phyloP scores from a whole-genome alignment of 2,113 vertebrate species.

The Xiphophorus couchianus region DNA sequence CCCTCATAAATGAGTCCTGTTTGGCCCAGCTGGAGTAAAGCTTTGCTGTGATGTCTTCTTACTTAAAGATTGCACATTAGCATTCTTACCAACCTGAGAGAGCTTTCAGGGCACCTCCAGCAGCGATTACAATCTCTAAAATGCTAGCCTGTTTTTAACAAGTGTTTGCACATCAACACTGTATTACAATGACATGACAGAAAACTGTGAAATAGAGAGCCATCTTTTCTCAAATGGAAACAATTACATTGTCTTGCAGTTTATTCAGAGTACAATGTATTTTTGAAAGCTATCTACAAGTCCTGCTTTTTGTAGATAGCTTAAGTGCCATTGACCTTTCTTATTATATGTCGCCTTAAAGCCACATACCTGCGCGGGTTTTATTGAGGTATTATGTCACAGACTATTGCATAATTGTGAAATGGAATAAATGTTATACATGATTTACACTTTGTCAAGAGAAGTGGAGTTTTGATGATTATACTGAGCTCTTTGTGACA shows the following conservation, averaged over 20 bases:
- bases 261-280: slow-evolving; percentile 8
- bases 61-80: slow-evolving; percentile 44
- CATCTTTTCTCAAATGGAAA: slow-evolving; percentile 12
- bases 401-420: not conserved
- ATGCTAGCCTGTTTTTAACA: slow-evolving; percentile 23
- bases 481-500: too few species aligned
- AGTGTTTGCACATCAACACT: slow-evolving; percentile 29
- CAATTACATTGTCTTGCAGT: not conserved
- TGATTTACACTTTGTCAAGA: too few species aligned
- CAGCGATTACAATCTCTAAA: slow-evolving; percentile 26
- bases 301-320: not conserved
- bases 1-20: slow-evolving; percentile 41
- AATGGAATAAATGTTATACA: not conserved
- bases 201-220: slow-evolving; percentile 4
- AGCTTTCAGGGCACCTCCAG: slow-evolving; percentile 6
- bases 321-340: not conserved
- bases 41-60: slow-evolving; percentile 41
- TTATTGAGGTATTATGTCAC: not conserved
- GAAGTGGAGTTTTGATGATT: too few species aligned
- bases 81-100: slow-evolving; percentile 30
- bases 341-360: not conserved
- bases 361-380: not conserved
- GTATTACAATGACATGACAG: slow-evolving; percentile 14
- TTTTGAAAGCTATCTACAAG: not conserved
- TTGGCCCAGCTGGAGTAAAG: slow-evolving; percentile 41